Percentiles rank a stretch among this genome's conserved stretches.
phyloP scores from a whole-genome alignment of 2,888 invertebrate species.

The Monopis laevigella region DNA sequence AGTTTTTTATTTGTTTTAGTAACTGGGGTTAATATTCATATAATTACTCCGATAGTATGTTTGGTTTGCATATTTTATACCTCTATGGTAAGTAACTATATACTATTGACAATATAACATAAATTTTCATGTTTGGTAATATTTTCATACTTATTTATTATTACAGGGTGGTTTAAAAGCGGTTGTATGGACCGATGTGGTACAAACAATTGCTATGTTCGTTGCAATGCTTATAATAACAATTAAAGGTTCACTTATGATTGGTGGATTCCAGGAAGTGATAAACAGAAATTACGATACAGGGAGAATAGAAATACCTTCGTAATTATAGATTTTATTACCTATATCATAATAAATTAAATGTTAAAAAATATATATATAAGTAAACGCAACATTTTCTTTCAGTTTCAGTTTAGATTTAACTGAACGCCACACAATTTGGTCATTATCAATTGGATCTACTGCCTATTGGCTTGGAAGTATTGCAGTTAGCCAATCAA shows the following conservation, averaged over 20 bases:
- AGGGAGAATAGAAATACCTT: slow-evolving; percentile 69
- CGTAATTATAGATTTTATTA: slow-evolving; percentile 38
- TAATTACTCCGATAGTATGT: slow-evolving; percentile 77
- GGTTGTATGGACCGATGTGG: slow-evolving; percentile 79
- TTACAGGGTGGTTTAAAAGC: slow-evolving; percentile 72
- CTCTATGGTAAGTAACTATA: slow-evolving; percentile 67
- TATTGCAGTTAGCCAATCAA: slow-evolving; percentile 79
- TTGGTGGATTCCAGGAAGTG: slow-evolving; percentile 72
- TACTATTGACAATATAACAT: too few relatives aligned
- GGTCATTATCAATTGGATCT: slow-evolving; percentile 77
- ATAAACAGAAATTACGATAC: slow-evolving; percentile 65
- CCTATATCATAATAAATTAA: too few relatives aligned
- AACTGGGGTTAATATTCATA: slow-evolving; percentile 79
- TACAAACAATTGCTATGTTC: slow-evolving; percentile 75
- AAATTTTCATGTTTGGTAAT: too few relatives aligned
- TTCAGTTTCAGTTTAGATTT: slow-evolving; percentile 73
- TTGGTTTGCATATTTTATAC: slow-evolving; percentile 84
- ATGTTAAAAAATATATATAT: too few relatives aligned
- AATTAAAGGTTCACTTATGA: slow-evolving; percentile 70
- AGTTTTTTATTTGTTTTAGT: too few relatives aligned
- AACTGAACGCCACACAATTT: slow-evolving; percentile 76
- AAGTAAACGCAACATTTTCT: neutral
- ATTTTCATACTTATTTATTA: neutral
- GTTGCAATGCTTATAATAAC: slow-evolving; percentile 73
- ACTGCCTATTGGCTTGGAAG: slow-evolving; percentile 77